These are phyloP conservation scores for Callaeas wilsoni DNA, from an alignment of 2,113 vertebrate genomes.

Conservation along the genomic window DNA sequence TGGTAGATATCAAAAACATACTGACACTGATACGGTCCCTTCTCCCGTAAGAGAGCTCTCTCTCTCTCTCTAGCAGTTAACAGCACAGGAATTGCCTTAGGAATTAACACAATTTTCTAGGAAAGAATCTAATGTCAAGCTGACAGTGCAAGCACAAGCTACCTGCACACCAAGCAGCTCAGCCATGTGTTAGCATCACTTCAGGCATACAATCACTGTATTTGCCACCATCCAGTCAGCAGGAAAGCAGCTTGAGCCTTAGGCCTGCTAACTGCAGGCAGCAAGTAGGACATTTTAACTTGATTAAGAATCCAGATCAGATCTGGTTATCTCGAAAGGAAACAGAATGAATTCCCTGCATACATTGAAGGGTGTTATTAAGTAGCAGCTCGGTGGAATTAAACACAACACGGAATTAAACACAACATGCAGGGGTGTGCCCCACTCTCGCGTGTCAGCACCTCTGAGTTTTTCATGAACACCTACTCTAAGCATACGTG, in stretches of 20 bases:
- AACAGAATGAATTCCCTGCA: background rate
- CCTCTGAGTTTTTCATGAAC: background rate
- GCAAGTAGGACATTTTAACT: background rate
- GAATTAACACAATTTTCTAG: background rate
- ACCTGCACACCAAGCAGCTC: background rate
- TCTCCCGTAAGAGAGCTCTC: rapidly evolving
- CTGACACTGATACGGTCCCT: background rate
- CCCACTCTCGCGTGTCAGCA: background rate
- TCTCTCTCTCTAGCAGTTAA: background rate
- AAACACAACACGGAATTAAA: background rate
- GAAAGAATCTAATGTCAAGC: background rate
- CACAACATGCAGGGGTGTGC: background rate
- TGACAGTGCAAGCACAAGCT: rapidly evolving
- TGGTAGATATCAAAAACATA: background rate
- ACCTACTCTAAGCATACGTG: background rate
- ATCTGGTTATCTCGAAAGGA: background rate
- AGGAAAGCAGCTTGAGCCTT: background rate
- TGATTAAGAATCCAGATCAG: background rate
- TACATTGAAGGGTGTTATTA: background rate
- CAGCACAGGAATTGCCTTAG: background rate
- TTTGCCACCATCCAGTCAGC: background rate
- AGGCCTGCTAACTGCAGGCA: background rate
- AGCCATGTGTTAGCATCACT: background rate
- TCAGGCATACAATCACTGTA: background rate
- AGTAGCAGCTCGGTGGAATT: background rate